Evolutionary conservation across 2,113 vertebrate genomes (phyloP).

Genomic region (Sebastes fasciatus): DNA sequence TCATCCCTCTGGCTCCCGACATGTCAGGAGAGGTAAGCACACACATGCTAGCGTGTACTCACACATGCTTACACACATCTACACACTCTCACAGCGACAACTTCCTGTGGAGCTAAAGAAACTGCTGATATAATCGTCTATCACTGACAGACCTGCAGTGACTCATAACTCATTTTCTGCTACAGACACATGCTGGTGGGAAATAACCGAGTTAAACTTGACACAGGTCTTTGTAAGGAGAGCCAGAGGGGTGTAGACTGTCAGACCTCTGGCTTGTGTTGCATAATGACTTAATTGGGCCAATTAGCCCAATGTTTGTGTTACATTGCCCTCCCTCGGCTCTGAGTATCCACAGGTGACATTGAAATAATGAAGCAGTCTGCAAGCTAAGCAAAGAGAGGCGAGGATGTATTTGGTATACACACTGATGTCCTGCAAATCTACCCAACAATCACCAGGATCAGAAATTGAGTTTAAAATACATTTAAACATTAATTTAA

Average conservation of each 20-base stretch:
- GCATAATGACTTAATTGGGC: slow-evolving; percentile 82
- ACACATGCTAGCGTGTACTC: neutral
- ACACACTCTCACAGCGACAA: slow-evolving; percentile 16
- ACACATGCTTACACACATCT: slow-evolving; percentile 9
- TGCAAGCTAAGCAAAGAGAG: slow-evolving; percentile 40
- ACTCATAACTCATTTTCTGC: slow-evolving; percentile 48
- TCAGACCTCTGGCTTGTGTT: slow-evolving; percentile 81
- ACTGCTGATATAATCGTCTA: slow-evolving; percentile 21
- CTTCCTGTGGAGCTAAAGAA: slow-evolving; percentile 33
- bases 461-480: neutral
- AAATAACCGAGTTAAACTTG: slow-evolving; percentile 47
- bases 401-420: neutral
- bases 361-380: slow-evolving; percentile 52
- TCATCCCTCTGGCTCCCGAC: slow-evolving; percentile 95
- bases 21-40: slow-evolving; percentile 98
- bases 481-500: neutral
- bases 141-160: slow-evolving; percentile 33
- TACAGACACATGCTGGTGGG: slow-evolving; percentile 57
- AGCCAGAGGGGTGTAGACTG: slow-evolving; percentile 67
- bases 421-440: slow-evolving; percentile 15
- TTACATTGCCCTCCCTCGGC: slow-evolving; percentile 68
- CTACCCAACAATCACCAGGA: neutral
- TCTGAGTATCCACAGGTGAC: slow-evolving; percentile 80
- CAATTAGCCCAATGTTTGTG: slow-evolving; percentile 81
- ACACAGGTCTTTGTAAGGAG: slow-evolving; percentile 64